Evolutionary conservation across 2,113 vertebrate genomes (phyloP), one percentile per base, ranked within the genome.

Genomic region (Dipodomys merriami): DNA sequence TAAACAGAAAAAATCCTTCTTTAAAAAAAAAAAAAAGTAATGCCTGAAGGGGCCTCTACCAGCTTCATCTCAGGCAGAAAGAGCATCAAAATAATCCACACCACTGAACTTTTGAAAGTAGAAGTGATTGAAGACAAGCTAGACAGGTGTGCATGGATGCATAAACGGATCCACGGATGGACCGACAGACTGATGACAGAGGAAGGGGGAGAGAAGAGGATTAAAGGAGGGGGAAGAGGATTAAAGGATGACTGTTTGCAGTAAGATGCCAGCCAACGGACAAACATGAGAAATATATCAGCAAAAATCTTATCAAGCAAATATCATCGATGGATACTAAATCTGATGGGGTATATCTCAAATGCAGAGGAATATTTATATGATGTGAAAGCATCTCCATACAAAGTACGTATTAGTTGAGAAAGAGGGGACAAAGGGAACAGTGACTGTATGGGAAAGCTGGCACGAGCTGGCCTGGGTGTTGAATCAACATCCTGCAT

Each of bases 111-210:
- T 22, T 11, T 46, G 23, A 67, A 65, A 60, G 20, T 22, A 49
- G 23, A 25, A 35, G 15, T 1, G 11, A 77, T 2, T 27, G 23
- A 67, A 83, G 8, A 30, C 44, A 11, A 53, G 49, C 49, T 53
- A 53, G 49, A 53, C 49, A 53, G 12, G 0, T 53, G 49, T 53
- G 49, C 10, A 53, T 11, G 49, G 49, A 53, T 12, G 49, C 49
- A 53, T 53, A 53, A 53, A 53, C 12, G 10, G 49, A 53, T 11
- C 9, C 49, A 12, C 11, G 49, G 12, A 53, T 6, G 67, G 16
- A 30, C 0, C 3, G 23, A n/a, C 2, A 2, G 44, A 65, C 2
- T 19, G 12, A 27, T 2, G 13, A 53, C 1, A 7, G 15, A 25
- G 22, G 44, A 8, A 29, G 7, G 10, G n/a, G 84, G 16, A 20